These are phyloP conservation scores for Diorhabda carinulata DNA, from an alignment of 1,140 invertebrate genomes.

Conservation along the genomic window DNA sequence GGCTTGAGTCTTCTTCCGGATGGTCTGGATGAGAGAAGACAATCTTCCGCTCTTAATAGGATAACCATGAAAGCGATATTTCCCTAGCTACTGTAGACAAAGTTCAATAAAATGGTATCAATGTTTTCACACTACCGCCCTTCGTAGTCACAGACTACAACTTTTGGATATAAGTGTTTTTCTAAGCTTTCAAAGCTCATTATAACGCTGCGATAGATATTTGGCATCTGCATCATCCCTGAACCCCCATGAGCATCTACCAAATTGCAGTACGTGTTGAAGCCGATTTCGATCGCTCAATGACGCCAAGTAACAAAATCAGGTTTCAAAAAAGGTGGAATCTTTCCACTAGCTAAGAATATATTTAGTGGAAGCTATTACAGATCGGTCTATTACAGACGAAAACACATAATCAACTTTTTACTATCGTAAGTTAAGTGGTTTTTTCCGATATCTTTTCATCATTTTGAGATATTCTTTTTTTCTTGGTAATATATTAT, in stretches of 20 bases:
- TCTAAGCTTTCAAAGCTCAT: background rate
- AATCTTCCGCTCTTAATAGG: slow-evolving; percentile 36
- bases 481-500: too few relatives aligned
- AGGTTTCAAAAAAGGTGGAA: slow-evolving; percentile 1
- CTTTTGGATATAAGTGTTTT: slow-evolving; percentile 42
- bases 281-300: background rate
- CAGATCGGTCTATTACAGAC: background rate
- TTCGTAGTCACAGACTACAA: slow-evolving; percentile 38
- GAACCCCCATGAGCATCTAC: background rate
- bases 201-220: background rate
- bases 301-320: slow-evolving; percentile 14
- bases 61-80: slow-evolving; percentile 30
- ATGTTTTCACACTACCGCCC: slow-evolving; percentile 37
- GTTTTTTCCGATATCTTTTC: too few relatives aligned
- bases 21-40: slow-evolving; percentile 47
- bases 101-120: slow-evolving; percentile 28
- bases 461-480: too few relatives aligned
- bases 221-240: background rate
- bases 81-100: slow-evolving; percentile 21
- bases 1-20: slow-evolving; percentile 30
- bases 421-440: background rate
- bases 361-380: background rate
- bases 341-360: background rate
- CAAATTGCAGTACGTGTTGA: background rate
- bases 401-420: background rate